These are phyloP conservation scores for Amphiura filiformis DNA, from an alignment of 35 echinoderm and acorn worm genomes.

Conservation along the genomic window DNA sequence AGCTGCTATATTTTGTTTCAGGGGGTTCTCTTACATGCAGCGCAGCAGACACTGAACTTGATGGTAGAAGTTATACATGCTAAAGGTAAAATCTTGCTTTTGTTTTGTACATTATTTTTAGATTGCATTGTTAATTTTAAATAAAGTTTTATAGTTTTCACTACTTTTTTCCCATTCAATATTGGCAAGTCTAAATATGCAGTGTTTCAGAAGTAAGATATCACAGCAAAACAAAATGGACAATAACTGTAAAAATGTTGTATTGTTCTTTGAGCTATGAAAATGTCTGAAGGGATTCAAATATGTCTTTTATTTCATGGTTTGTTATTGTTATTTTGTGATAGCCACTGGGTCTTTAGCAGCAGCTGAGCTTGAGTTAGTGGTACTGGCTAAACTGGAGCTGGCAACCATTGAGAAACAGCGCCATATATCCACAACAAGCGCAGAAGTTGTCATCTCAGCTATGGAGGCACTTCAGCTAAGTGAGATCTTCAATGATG, in stretches of 20 bases:
- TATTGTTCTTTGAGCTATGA: too few species aligned
- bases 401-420: slow-evolving; percentile 62
- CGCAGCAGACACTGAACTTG: slow-evolving; percentile 72
- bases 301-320: too few species aligned
- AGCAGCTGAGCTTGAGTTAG: slow-evolving; percentile 89
- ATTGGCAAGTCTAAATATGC: too few species aligned
- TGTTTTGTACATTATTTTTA: neutral
- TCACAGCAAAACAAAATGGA: too few species aligned
- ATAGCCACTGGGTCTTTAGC: slow-evolving; percentile 3
- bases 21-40: slow-evolving; percentile 75
- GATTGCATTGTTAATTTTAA: too few species aligned
- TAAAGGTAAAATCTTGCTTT: slow-evolving; percentile 69
- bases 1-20: slow-evolving; percentile 40
- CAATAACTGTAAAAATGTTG: too few species aligned
- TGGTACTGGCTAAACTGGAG: slow-evolving; percentile 86
- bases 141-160: too few species aligned
- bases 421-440: slow-evolving; percentile 61
- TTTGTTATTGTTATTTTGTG: too few species aligned
- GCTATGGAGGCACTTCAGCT: slow-evolving; percentile 81
- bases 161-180: too few species aligned
- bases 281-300: too few species aligned
- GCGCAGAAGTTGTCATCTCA: slow-evolving; percentile 64
- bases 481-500: slow-evolving; percentile 66
- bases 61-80: slow-evolving; percentile 83
- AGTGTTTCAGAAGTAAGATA: neutral